Evolutionary conservation across 2,888 invertebrate genomes (phyloP).

Genomic region (Chelonus formosanus): DNA sequence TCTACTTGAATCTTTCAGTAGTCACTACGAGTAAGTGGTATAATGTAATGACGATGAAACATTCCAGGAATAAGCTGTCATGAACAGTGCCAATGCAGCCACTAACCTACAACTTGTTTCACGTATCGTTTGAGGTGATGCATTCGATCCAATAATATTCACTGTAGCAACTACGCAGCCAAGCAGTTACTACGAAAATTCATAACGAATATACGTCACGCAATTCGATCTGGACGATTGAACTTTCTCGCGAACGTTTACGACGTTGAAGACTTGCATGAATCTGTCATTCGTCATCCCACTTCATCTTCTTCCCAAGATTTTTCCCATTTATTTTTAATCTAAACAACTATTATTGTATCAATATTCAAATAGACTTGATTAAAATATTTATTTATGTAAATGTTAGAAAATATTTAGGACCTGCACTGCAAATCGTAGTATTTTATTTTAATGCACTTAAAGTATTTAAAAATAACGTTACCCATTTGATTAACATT

Average conservation of each 20-base stretch:
- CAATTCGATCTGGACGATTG: constrained; percentile 60
- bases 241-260: constrained; percentile 47
- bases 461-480: no score
- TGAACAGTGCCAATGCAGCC: constrained; percentile 65
- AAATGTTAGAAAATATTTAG: no score
- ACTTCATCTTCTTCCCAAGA: constrained; percentile 40
- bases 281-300: constrained; percentile 38
- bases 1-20: no score
- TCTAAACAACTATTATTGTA: no score
- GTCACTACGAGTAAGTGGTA: background rate
- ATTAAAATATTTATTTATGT: no score
- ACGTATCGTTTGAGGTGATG: constrained; percentile 66
- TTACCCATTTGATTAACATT: no score
- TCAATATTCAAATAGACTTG: no score
- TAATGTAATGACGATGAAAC: constrained; percentile 33
- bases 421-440: no score
- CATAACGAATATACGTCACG: constrained; percentile 51
- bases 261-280: constrained; percentile 31
- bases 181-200: constrained; percentile 45
- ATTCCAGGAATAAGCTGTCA: constrained; percentile 65
- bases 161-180: constrained; percentile 33
- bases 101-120: constrained; percentile 66
- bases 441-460: no score
- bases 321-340: no score
- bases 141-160: constrained; percentile 66